Percentiles rank a stretch among this genome's conserved stretches.
Evolutionary conservation across 2,888 invertebrate species (phyloP).

Genomic region (Eupithecia subfuscata): DNA sequence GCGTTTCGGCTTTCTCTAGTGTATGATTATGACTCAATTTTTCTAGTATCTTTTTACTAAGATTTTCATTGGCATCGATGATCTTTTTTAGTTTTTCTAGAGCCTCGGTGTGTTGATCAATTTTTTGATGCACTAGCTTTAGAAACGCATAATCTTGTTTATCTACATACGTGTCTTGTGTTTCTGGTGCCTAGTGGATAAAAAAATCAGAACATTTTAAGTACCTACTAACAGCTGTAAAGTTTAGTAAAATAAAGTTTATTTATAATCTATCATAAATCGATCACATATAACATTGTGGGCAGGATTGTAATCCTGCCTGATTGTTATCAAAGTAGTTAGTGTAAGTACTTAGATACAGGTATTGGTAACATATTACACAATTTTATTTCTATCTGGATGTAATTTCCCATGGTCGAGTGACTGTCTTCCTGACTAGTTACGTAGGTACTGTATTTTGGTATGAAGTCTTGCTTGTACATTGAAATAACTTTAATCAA

Average conservation of each 20-base stretch:
- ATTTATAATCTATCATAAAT: too few species aligned
- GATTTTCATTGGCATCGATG: conserved; percentile 53
- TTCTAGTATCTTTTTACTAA: conserved; percentile 57
- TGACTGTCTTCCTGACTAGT: neutral
- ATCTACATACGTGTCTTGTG: conserved; percentile 41
- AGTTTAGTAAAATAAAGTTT: too few species aligned
- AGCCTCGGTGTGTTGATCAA: conserved; percentile 64
- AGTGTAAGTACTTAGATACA: too few species aligned
- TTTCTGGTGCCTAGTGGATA: conserved; percentile 58
- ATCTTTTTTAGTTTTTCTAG: conserved; percentile 60
- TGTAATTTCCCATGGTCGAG: neutral
- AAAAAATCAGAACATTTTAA: conserved; percentile 6
- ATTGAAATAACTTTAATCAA: too few species aligned
- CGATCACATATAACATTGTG: too few species aligned
- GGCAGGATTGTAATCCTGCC: too few species aligned
- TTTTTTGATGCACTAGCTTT: conserved; percentile 61
- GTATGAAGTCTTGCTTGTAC: too few species aligned
- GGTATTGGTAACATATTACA: too few species aligned
- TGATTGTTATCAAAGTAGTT: too few species aligned
- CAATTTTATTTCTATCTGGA: too few species aligned
- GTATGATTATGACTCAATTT: conserved; percentile 25
- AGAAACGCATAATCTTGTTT: conserved; percentile 42
- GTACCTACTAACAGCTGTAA: neutral
- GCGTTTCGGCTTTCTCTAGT: too few species aligned
- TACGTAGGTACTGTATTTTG: too few species aligned